Conservation (phyloP, 2,888 invertebrate species). For the Netelia inedita region DNA sequence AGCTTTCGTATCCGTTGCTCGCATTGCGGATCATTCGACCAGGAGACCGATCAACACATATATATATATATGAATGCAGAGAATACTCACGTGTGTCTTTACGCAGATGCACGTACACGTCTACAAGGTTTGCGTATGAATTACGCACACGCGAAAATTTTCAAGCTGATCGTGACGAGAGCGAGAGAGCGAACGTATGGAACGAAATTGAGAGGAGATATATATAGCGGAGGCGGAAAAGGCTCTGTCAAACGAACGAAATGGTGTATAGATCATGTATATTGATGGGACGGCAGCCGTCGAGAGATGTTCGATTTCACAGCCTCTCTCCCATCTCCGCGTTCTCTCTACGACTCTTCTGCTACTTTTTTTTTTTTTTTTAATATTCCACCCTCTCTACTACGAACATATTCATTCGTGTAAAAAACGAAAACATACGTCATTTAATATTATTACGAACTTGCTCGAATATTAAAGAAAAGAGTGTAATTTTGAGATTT, state of each 20-base stretch:
- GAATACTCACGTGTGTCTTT: constrained; percentile 27
- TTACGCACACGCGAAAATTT: constrained; percentile 60
- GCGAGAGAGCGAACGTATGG: not conserved
- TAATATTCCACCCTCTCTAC: constrained; percentile 77
- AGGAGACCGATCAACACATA: constrained; percentile 9
- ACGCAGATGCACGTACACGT: constrained; percentile 55
- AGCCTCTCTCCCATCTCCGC: constrained; percentile 69
- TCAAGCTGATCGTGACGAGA: constrained; percentile 1
- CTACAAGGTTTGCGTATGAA: constrained; percentile 49
- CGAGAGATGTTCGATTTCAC: constrained; percentile 79
- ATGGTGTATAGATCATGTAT: constrained; percentile 81
- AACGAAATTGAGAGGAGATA: not conserved
- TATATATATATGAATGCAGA: not conserved
- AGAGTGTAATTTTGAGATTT: not conserved
- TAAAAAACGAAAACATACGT: not conserved
- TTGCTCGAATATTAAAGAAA: constrained; percentile 4
- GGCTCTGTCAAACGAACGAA: constrained; percentile 68
- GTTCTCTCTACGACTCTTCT: constrained; percentile 1
- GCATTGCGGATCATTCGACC: constrained; percentile 68
- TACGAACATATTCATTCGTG: constrained; percentile 16
- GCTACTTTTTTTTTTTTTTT: constrained; percentile 53
- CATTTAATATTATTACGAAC: not conserved
- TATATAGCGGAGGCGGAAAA: constrained; percentile 16
- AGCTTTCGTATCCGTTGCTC: constrained; percentile 79
- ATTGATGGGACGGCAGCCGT: constrained; percentile 78